phyloP scores from a whole-genome alignment of 2,888 invertebrate species.

The Apodemia hepburni region DNA sequence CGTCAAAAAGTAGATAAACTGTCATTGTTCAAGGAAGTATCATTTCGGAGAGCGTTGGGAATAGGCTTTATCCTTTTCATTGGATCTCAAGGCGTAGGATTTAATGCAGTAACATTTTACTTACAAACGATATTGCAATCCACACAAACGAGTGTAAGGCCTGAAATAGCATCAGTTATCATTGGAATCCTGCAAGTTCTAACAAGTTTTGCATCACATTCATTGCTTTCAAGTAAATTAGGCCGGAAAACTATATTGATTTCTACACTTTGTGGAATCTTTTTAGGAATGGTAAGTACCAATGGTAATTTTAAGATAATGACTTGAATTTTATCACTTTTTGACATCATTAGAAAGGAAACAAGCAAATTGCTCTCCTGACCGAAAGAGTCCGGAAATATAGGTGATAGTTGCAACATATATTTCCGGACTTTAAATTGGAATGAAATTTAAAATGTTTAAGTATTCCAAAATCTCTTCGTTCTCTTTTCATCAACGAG shows the following conservation, averaged over 20 bases:
- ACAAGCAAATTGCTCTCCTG: too few species aligned
- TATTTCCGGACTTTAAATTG: too few species aligned
- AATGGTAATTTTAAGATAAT: too few species aligned
- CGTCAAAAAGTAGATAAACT: slow-evolving; percentile 23
- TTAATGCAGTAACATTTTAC: slow-evolving; percentile 46
- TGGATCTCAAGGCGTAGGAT: slow-evolving; percentile 40
- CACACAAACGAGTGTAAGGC: slow-evolving; percentile 33
- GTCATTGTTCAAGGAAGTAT: slow-evolving; percentile 34
- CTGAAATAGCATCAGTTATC: slow-evolving; percentile 41
- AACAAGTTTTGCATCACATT: slow-evolving; percentile 40
- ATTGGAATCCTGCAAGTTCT: slow-evolving; percentile 48
- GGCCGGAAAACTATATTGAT: slow-evolving; percentile 41
- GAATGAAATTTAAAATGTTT: too few species aligned
- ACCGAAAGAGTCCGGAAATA: too few species aligned
- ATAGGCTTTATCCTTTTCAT: slow-evolving; percentile 32
- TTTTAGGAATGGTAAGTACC: slow-evolving; percentile 40
- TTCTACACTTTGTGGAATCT: slow-evolving; percentile 33
- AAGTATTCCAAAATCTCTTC: too few species aligned
- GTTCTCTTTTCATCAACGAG: too few species aligned
- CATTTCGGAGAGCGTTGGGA: slow-evolving; percentile 35
- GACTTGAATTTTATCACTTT: too few species aligned
- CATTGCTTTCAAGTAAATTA: slow-evolving; percentile 40
- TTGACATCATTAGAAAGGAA: too few species aligned
- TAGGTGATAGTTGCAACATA: too few species aligned
- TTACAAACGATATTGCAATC: slow-evolving; percentile 48